Evolutionary conservation across 2,113 vertebrate species (phyloP).

Genomic region (Thymallus thymallus): DNA sequence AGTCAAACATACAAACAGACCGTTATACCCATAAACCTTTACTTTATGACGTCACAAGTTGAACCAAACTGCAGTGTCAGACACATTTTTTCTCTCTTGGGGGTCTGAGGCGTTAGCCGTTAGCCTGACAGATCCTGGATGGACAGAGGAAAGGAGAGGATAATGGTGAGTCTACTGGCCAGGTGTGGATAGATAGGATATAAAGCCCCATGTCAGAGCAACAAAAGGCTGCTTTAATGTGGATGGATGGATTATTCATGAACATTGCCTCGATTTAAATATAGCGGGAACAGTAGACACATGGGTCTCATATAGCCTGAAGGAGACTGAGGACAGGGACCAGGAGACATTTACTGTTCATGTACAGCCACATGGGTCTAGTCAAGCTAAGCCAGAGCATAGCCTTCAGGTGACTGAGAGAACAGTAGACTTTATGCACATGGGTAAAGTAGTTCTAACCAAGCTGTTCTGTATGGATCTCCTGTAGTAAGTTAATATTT

Average conservation of each 20-base stretch:
- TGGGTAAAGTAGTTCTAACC: no score
- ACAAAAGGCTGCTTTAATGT: neutral
- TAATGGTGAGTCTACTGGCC: neutral
- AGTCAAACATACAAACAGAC: no score
- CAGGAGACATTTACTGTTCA: neutral
- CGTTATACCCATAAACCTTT: no score
- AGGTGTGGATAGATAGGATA: neutral
- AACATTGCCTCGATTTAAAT: no score
- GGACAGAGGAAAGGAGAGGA: neutral
- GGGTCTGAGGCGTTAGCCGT: neutral
- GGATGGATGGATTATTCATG: slow-evolving; percentile 4
- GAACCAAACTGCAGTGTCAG: neutral
- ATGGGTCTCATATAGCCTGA: neutral
- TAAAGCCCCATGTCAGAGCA: slow-evolving; percentile 5
- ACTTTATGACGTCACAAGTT: no score
- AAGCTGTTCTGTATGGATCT: no score
- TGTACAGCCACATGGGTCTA: no score
- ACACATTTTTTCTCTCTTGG: neutral
- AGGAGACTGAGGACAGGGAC: neutral
- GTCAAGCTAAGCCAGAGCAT: no score
- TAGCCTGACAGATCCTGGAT: neutral
- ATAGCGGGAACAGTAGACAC: no score
- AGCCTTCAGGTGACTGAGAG: no score
- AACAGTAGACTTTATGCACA: no score
- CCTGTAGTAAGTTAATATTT: no score